Conservation (phyloP, 2,113 vertebrate species). For the Pelusios castaneus region DNA sequence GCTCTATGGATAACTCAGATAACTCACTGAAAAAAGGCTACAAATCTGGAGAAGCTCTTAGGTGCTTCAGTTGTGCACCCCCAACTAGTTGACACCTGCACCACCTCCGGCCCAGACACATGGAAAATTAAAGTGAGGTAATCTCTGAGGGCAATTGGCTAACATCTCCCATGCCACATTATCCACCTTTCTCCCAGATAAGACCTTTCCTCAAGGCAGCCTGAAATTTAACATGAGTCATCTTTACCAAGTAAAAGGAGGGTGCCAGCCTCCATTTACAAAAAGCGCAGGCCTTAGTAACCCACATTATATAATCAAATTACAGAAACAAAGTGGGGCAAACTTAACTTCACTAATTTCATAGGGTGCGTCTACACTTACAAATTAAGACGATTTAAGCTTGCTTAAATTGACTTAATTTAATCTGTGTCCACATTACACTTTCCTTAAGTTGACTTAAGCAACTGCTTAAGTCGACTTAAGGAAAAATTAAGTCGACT, state of each 20-base stretch:
- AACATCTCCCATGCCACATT: not conserved
- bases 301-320: not conserved
- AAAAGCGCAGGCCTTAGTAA: not conserved
- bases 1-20: rapidly evolving
- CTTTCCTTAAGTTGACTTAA: too few species aligned
- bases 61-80: not conserved
- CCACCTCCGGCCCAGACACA: not conserved
- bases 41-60: not conserved
- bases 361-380: too few species aligned
- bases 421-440: too few species aligned
- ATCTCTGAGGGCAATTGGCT: not conserved
- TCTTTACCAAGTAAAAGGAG: not conserved
- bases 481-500: too few species aligned
- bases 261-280: not conserved
- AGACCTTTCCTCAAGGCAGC: not conserved
- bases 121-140: not conserved
- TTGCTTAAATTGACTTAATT: too few species aligned
- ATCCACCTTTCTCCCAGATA: not conserved
- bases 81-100: not conserved
- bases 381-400: too few species aligned
- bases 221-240: not conserved
- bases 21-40: not conserved
- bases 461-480: too few species aligned
- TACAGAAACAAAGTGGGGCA: not conserved
- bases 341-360: not conserved